Base-by-base conservation (phyloP, 2,888 invertebrate genomes). In the Mesochorus sp. region DNA sequence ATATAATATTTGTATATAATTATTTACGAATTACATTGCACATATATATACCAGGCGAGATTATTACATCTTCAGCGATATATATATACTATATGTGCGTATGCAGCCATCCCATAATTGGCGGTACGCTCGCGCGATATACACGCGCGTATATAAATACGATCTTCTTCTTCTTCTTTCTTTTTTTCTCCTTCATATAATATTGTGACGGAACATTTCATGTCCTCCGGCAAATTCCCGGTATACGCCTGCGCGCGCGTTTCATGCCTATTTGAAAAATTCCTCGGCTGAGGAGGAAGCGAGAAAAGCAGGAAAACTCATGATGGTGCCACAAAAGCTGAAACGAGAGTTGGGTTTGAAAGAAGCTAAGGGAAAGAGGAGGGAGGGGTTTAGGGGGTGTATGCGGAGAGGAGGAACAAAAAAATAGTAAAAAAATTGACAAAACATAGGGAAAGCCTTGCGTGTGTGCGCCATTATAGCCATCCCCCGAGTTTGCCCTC, bases 1-100 rank as follows among this genome's bases (percentile, higher is more conserved):
- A 49, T 70, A 34, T 39, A 34, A 14, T 31, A 59, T 53, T 28
- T 42, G 42, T 19, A 17, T 31, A 14, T 34, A 71, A 76, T 76
- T 76, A 71, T 59, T 51, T 31, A 59, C 37, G 34, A 71, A 64
- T 64, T 51, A 59, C 44, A n/a, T 49, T 14, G 26, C 8, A 34
- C 47, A 6, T 47, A 47, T 21, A 47, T 39, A n/a, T 21, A 28
- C 44, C 28, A 31, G 62, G 34, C 44, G 53, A 55, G 51, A 72
- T 64, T 8, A 44, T 64, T 14, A 24, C 28, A n/a, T n/a, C n/a
- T n/a, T n/a, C 10, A 19, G 17, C 17, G 26, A 47, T 34, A 26
- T 26, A 34, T 14, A 14, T 47, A 12, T 5, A n/a, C 12, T 42
- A 42, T 42, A n/a, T n/a, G n/a, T n/a, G n/a, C 10, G 3, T 42